Evolutionary conservation across 2,797 vertebrate species (phyloP).

Genomic region (Notamacropus eugenii): DNA sequence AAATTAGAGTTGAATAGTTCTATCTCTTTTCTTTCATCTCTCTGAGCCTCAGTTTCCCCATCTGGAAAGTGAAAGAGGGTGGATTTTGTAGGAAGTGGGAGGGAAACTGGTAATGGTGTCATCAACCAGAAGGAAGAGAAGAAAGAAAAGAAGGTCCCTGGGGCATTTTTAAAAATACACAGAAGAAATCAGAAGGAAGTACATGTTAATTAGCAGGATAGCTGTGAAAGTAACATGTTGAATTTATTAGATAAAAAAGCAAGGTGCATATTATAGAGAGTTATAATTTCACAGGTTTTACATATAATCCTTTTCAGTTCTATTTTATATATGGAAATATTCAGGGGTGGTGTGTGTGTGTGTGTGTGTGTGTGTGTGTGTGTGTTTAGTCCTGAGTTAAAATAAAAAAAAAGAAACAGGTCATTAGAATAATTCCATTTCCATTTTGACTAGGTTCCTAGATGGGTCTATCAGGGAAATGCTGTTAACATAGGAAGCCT

Average conservation of each 20-base stretch:
- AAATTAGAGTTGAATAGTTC: neutral
- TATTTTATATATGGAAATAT: neutral
- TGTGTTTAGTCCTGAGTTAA: neutral
- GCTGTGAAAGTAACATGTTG: neutral
- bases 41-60: neutral
- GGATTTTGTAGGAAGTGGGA: neutral
- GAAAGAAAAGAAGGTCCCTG: neutral
- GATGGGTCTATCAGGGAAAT: neutral
- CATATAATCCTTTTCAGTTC: neutral
- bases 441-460: neutral
- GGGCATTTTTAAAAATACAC: neutral
- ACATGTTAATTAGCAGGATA: neutral
- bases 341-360: neutral
- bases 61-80: neutral
- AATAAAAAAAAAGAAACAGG: neutral
- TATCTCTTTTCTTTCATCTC: neutral
- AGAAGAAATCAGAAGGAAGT: too few relatives aligned
- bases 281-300: neutral
- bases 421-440: neutral
- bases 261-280: neutral
- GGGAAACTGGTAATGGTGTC: neutral
- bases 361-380: neutral
- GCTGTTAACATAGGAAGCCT: neutral
- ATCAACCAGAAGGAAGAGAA: neutral
- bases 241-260: neutral